These are phyloP conservation scores for Eupeodes luniger DNA, from an alignment of 2,888 invertebrate genomes.

Conservation along the genomic window DNA sequence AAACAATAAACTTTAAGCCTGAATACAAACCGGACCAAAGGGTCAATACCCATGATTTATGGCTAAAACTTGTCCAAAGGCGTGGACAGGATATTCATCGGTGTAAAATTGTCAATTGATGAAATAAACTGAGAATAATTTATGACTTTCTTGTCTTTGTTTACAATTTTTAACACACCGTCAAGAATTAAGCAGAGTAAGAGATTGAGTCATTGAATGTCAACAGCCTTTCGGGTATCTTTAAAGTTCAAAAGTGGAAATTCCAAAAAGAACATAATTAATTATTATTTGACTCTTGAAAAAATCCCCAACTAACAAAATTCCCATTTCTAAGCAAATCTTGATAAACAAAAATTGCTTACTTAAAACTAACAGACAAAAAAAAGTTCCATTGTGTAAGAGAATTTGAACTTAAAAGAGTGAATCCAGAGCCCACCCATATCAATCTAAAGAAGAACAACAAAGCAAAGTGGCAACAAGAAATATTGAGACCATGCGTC, in stretches of 20 bases:
- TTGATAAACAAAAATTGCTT: constrained; percentile 1
- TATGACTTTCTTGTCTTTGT: no score
- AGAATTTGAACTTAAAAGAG: constrained; percentile 1
- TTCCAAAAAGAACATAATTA: constrained; percentile 45
- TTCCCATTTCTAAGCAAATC: constrained; percentile 20
- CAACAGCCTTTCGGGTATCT: constrained; percentile 55
- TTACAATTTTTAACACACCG: neutral
- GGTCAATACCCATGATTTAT: no score
- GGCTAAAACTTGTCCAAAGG: no score
- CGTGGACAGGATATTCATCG: no score
- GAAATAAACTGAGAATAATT: no score
- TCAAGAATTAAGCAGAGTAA: no score
- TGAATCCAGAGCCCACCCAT: constrained; percentile 57
- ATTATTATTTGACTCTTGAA: constrained; percentile 26
- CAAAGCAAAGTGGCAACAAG: constrained; percentile 36
- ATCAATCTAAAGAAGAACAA: constrained; percentile 21
- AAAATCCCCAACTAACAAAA: constrained; percentile 36
- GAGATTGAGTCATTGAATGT: constrained; percentile 51
- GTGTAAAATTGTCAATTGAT: no score
- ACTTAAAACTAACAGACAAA: constrained; percentile 46
- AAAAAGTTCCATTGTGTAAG: constrained; percentile 27
- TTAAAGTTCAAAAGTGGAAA: constrained; percentile 21
- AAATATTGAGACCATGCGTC: neutral
- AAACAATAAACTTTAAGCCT: no score
- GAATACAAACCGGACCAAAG: no score